phyloP scores from a whole-genome alignment of 2,797 vertebrate species.

The Sebastes paucispinis region DNA sequence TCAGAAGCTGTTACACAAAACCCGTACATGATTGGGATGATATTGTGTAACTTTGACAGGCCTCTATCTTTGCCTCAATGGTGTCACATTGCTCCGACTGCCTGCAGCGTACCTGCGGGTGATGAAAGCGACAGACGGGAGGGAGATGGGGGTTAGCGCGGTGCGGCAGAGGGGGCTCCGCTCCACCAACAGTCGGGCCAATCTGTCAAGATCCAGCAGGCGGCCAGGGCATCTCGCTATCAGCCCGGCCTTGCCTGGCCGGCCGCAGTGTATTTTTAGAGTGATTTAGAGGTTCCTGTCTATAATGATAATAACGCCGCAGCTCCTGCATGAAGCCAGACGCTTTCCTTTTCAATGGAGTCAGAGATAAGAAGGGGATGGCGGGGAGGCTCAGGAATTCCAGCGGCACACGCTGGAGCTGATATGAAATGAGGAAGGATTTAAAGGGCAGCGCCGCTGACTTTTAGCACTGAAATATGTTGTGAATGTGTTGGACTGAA shows the following conservation, averaged over 20 bases:
- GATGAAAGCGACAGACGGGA: slow-evolving; percentile 59
- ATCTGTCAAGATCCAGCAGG: slow-evolving; percentile 69
- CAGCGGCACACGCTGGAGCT: background rate
- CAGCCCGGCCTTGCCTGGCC: slow-evolving; percentile 40
- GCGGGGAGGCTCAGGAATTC: slow-evolving; percentile 23
- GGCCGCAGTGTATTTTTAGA: slow-evolving; percentile 72
- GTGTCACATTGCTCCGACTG: slow-evolving; percentile 24
- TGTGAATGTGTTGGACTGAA: background rate
- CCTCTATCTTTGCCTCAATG: slow-evolving; percentile 29
- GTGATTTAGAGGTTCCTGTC: slow-evolving; percentile 75
- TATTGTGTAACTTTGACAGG: slow-evolving; percentile 13
- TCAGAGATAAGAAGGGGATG: slow-evolving; percentile 44
- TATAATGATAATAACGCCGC: slow-evolving; percentile 69
- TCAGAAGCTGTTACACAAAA: background rate
- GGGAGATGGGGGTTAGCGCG: slow-evolving; percentile 17
- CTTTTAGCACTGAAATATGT: background rate
- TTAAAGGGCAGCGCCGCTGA: slow-evolving; percentile 39
- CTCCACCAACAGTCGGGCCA: slow-evolving; percentile 51
- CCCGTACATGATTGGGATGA: background rate
- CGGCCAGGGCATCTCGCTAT: slow-evolving; percentile 63
- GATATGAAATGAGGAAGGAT: slow-evolving; percentile 33
- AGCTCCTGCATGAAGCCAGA: slow-evolving; percentile 51
- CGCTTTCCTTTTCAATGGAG: slow-evolving; percentile 41
- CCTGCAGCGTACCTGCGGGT: slow-evolving; percentile 52
- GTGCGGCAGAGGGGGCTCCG: slow-evolving; percentile 37